phyloP scores from a whole-genome alignment of 2,113 vertebrate genomes.

The Melierax canorus region DNA sequence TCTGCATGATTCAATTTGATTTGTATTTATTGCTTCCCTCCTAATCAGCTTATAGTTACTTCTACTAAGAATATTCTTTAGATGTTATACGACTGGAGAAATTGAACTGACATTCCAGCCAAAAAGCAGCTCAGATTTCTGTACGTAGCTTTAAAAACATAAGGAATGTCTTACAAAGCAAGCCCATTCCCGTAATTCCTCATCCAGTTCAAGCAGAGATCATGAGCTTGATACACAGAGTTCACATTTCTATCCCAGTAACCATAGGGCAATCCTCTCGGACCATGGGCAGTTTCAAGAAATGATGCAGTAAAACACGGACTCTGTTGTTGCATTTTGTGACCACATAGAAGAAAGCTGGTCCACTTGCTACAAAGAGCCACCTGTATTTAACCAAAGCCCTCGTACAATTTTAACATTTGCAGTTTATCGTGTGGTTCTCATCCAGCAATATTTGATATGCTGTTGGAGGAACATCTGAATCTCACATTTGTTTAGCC shows the following conservation, averaged over 20 bases:
- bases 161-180: not conserved
- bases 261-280: rapidly evolving
- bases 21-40: constrained; percentile 33
- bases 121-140: not conserved
- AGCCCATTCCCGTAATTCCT: too few relatives aligned
- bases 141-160: not conserved
- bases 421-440: rapidly evolving
- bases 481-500: not conserved
- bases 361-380: not conserved
- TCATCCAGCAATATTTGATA: not conserved
- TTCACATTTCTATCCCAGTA: not conserved
- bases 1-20: not conserved
- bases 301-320: not conserved
- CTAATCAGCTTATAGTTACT: constrained; percentile 5
- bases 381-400: not conserved
- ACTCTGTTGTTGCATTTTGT: not conserved
- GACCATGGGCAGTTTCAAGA: not conserved
- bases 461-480: not conserved
- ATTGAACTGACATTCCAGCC: not conserved
- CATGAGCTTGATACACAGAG: not conserved
- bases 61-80: not conserved
- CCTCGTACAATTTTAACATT: not conserved
- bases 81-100: not conserved
- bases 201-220: not conserved
- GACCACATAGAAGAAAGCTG: rapidly evolving